phyloP scores from a whole-genome alignment of 2,797 vertebrate species.

The Lagorchestes hirsutus region DNA sequence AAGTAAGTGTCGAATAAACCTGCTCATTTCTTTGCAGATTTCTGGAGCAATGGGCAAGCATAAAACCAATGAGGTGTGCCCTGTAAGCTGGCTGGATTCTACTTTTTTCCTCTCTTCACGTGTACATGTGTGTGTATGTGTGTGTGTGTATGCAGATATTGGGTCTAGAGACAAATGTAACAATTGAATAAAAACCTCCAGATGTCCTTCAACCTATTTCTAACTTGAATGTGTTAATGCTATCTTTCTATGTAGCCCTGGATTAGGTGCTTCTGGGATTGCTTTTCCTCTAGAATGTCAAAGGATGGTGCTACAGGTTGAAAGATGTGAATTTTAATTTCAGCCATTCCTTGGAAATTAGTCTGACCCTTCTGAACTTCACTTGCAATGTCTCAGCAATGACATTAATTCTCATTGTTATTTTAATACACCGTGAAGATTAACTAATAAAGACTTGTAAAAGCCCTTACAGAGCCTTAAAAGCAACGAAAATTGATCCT shows the following conservation, averaged over 20 bases:
- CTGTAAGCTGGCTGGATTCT: not conserved
- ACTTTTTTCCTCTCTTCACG: not conserved
- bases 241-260: not conserved
- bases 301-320: not conserved
- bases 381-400: constrained; percentile 21
- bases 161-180: not conserved
- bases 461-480: constrained; percentile 29
- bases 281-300: not conserved
- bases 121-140: too few species aligned
- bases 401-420: constrained; percentile 24
- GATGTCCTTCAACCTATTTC: not conserved
- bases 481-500: not conserved
- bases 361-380: constrained; percentile 3
- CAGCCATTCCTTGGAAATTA: not conserved
- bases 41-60: constrained; percentile 24
- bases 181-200: not conserved
- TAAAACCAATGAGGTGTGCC: not conserved
- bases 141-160: too few species aligned
- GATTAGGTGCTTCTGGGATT: not conserved
- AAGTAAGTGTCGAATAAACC: not conserved
- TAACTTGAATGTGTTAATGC: not conserved
- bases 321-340: not conserved
- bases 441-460: constrained; percentile 20
- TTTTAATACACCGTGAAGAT: constrained; percentile 28
- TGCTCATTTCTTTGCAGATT: not conserved